A percentile compares a stretch with the other conserved stretches of the same genome.
phyloP scores from a whole-genome alignment of 2,888 invertebrate genomes.

The Cotesia congregata region DNA sequence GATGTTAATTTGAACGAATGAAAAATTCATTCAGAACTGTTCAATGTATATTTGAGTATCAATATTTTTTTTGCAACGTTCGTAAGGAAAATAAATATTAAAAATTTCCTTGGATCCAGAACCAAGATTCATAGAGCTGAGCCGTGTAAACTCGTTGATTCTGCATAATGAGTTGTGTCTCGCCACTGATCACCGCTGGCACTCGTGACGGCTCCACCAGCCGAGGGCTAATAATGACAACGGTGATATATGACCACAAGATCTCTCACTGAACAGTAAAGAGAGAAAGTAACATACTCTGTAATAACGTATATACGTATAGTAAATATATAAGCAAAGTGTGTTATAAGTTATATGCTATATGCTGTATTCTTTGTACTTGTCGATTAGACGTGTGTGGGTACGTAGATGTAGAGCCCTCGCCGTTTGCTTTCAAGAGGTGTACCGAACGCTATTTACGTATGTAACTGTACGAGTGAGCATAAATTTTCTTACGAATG shows the following conservation, averaged over 20 bases:
- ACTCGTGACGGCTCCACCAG: slow-evolving; percentile 42
- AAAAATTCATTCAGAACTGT: no score
- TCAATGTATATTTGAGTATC: background rate
- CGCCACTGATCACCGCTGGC: slow-evolving; percentile 42
- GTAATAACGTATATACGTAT: background rate
- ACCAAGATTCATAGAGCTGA: slow-evolving; percentile 7
- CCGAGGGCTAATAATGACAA: slow-evolving; percentile 46
- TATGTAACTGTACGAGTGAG: slow-evolving; percentile 27
- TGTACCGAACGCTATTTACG: slow-evolving; percentile 27
- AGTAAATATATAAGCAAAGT: background rate
- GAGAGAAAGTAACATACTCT: slow-evolving; percentile 11
- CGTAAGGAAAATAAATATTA: no score
- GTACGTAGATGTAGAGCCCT: slow-evolving; percentile 2
- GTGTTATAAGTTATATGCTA: no score
- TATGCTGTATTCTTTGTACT: background rate
- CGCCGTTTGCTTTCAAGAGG: slow-evolving; percentile 25
- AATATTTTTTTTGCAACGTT: background rate
- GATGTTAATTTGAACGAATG: no score
- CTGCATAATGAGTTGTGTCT: slow-evolving; percentile 43
- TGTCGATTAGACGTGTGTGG: background rate
- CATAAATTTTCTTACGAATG: slow-evolving; percentile 21
- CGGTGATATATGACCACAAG: slow-evolving; percentile 45
- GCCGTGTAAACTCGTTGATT: slow-evolving; percentile 40
- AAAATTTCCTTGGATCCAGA: slow-evolving; percentile 2
- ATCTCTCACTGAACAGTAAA: slow-evolving; percentile 12